Percentiles rank a stretch among this genome's conserved stretches.
Conservation (phyloP, 2,888 invertebrate species). For the Drosophila melanosoma region DNA sequence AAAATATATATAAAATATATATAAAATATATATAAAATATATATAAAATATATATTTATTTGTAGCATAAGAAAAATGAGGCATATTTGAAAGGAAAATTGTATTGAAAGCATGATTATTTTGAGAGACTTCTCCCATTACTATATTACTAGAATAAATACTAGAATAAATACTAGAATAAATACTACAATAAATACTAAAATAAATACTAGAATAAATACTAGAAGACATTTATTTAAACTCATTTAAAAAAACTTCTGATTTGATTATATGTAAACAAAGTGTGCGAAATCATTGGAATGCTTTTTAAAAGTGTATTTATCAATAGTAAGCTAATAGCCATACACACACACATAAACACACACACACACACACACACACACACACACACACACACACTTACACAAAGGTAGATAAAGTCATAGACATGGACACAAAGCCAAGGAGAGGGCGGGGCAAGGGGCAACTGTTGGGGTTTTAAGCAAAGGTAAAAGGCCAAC, state of each 20-base stretch:
- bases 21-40: too few species aligned
- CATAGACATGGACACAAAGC: constrained; percentile 25
- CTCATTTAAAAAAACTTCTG: too few species aligned
- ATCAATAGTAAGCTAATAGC: constrained; percentile 68
- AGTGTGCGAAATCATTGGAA: too few species aligned
- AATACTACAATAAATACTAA: too few species aligned
- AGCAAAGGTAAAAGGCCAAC: constrained; percentile 50
- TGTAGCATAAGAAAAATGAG: not conserved
- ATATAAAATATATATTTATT: not conserved
- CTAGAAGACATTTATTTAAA: too few species aligned
- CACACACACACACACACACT: constrained; percentile 22
- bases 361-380: constrained; percentile 10
- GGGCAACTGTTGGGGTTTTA: constrained; percentile 5
- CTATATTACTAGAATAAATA: too few species aligned
- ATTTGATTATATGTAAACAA: too few species aligned
- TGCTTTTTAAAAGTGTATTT: constrained; percentile 21
- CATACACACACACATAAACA: constrained; percentile 26
- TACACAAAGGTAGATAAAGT: constrained; percentile 39
- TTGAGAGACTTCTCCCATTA: too few species aligned
- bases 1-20: too few species aligned
- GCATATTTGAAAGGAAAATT: not conserved
- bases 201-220: too few species aligned
- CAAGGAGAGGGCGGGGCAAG: not conserved
- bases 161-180: too few species aligned
- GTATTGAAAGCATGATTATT: too few species aligned